Conservation (phyloP, 1,140 invertebrate genomes). For the Anagrus nilaparvatae region DNA sequence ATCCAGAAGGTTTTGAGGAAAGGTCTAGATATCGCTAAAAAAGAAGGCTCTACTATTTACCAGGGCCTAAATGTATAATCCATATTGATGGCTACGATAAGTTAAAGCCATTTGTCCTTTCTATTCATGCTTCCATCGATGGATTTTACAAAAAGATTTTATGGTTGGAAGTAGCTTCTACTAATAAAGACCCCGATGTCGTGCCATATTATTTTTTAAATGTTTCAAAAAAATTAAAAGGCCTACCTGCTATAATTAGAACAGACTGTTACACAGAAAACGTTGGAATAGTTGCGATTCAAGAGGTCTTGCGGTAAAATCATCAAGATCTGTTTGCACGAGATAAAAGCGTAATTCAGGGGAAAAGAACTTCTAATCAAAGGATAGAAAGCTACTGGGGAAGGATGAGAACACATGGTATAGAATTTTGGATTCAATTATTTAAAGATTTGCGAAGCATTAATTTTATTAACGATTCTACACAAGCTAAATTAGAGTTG, state of each 20-base stretch:
- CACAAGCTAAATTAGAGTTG: slow-evolving; percentile 8
- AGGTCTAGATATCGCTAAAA: slow-evolving; percentile 1
- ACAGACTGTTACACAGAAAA: too few species aligned
- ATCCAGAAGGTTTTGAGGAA: slow-evolving; percentile 1
- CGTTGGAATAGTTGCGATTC: too few species aligned
- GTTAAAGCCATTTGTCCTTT: slow-evolving; percentile 24
- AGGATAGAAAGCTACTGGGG: slow-evolving; percentile 12
- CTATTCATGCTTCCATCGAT: slow-evolving; percentile 24
- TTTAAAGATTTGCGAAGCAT: slow-evolving; percentile 12
- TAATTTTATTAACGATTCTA: slow-evolving; percentile 6
- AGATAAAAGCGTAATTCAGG: slow-evolving; percentile 6
- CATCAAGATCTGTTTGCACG: neutral
- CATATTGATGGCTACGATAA: slow-evolving; percentile 28
- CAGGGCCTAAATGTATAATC: slow-evolving; percentile 25
- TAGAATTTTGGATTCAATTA: slow-evolving; percentile 10
- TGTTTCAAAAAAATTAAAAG: too few species aligned
- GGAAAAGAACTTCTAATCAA: slow-evolving; percentile 13
- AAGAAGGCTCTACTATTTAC: slow-evolving; percentile 16
- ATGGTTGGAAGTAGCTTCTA: slow-evolving; percentile 21
- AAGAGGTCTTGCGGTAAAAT: too few species aligned
- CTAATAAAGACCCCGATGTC: too few species aligned
- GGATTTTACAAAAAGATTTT: slow-evolving; percentile 23
- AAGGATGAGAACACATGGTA: neutral
- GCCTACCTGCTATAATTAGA: too few species aligned
- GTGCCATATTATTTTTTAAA: too few species aligned